Conservation (phyloP, 2,888 invertebrate genomes). For the Mayetiola destructor region DNA sequence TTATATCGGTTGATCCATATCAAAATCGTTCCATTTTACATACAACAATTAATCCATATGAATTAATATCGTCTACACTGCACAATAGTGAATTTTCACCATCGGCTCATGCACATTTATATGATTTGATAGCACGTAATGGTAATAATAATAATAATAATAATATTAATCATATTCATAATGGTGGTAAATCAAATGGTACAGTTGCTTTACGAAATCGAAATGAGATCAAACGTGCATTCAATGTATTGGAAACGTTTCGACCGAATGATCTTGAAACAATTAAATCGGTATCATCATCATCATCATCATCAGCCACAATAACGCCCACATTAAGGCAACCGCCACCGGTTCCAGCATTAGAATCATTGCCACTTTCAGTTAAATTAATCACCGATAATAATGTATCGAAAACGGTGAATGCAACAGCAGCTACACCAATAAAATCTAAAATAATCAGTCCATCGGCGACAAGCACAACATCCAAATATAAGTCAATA, state of each 20-base stretch:
- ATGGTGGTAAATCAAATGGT: not conserved
- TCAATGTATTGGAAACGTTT: not conserved
- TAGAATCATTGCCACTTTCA: not conserved
- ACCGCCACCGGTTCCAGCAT: not conserved
- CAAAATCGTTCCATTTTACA: conserved; percentile 58
- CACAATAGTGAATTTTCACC: conserved; percentile 35
- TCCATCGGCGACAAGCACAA: not conserved
- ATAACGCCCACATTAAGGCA: too few relatives aligned
- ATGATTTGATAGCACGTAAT: conserved; percentile 21
- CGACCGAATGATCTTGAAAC: not conserved
- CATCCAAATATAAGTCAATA: not conserved
- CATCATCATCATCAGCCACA: not conserved
- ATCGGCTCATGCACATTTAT: conserved; percentile 39
- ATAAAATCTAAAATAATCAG: not conserved
- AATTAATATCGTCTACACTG: conserved; percentile 49
- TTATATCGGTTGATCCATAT: conserved; percentile 21
- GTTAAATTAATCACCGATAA: not conserved
- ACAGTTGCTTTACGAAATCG: not conserved
- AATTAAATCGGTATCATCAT: not conserved
- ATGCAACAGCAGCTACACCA: not conserved
- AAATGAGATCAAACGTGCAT: not conserved
- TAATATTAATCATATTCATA: not conserved
- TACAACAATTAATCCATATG: conserved; percentile 74
- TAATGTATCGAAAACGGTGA: not conserved
- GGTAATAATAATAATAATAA: conserved; percentile 14